Percentiles rank a stretch among this genome's conserved stretches.
Conservation (phyloP, 2,888 invertebrate species). For the Bugulina stolonifera region DNA sequence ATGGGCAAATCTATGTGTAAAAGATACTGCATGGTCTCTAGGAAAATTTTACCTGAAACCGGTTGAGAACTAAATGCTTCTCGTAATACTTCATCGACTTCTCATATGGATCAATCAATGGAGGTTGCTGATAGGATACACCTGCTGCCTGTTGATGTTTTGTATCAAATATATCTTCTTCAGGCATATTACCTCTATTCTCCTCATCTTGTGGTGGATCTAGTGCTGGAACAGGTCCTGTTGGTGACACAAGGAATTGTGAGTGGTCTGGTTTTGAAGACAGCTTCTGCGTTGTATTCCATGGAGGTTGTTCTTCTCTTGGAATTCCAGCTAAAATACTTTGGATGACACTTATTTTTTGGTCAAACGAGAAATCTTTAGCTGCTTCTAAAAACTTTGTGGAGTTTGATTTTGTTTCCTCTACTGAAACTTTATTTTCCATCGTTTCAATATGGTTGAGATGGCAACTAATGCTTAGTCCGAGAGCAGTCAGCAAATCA, state of each 20-base stretch:
- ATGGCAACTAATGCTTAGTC: too few species aligned
- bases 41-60: constrained; percentile 13
- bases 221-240: neutral
- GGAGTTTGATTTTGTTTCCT: too few species aligned
- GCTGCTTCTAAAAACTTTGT: neutral
- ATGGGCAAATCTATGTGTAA: too few species aligned
- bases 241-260: neutral
- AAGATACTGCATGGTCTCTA: too few species aligned
- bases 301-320: neutral
- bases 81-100: constrained; percentile 23
- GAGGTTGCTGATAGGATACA: neutral
- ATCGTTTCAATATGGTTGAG: too few species aligned
- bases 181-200: neutral
- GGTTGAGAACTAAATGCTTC: constrained; percentile 2
- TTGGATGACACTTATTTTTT: neutral
- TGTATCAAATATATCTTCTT: neutral
- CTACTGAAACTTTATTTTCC: too few species aligned
- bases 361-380: neutral
- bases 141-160: too few species aligned
- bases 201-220: neutral
- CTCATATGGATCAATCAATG: constrained; percentile 23
- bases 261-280: neutral
- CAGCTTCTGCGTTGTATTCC: neutral
- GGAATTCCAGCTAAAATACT: neutral
- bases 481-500: too few species aligned